These are phyloP conservation scores for Nebria salina DNA, from an alignment of 2,888 invertebrate genomes.

Conservation along the genomic window DNA sequence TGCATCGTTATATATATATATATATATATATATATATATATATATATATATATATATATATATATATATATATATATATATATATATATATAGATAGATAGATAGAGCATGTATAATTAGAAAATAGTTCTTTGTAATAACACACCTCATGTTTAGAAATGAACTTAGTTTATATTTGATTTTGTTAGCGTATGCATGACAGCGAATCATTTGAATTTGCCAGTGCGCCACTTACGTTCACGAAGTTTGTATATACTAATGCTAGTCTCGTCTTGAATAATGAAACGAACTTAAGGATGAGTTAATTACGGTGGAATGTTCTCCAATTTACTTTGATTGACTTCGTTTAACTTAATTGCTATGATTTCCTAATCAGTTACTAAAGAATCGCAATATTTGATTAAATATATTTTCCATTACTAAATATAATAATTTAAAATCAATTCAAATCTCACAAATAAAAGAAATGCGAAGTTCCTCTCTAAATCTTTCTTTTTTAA, in stretches of 20 bases:
- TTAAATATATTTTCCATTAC: too few relatives aligned
- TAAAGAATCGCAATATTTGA: not conserved
- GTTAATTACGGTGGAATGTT: slow-evolving; percentile 36
- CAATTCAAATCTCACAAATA: too few relatives aligned
- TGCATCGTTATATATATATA: not conserved
- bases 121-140: not conserved
- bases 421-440: too few relatives aligned
- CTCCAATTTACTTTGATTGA: slow-evolving; percentile 30
- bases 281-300: slow-evolving; percentile 37
- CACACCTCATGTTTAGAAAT: not conserved
- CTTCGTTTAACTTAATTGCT: slow-evolving; percentile 34
- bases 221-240: not conserved
- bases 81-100: too few relatives aligned
- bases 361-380: slow-evolving; percentile 14
- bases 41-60: too few relatives aligned
- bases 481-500: too few relatives aligned
- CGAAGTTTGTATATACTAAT: slow-evolving; percentile 17
- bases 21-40: too few relatives aligned
- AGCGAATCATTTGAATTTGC: not conserved
- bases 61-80: too few relatives aligned
- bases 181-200: not conserved
- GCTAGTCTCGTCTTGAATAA: slow-evolving; percentile 30
- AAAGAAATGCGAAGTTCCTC: too few relatives aligned
- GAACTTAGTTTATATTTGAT: not conserved
- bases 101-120: not conserved